phyloP scores from a whole-genome alignment of 2,113 vertebrate genomes.

The Heterochromis multidens region DNA sequence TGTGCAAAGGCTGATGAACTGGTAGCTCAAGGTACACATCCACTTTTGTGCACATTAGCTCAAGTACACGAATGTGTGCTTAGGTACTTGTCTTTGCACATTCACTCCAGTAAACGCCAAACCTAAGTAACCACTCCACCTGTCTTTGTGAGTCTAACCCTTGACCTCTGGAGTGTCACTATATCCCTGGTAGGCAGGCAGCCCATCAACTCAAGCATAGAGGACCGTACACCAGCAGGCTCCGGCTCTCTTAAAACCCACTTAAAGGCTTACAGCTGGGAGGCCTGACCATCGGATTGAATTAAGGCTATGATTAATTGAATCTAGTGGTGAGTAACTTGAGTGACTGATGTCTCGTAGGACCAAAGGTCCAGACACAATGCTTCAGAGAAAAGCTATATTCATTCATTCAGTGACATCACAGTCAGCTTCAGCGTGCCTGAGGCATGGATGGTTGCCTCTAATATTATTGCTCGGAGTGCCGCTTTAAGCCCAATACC shows the following conservation, averaged over 20 bases:
- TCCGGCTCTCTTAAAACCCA: constrained; percentile 55
- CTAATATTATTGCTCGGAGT: constrained; percentile 34
- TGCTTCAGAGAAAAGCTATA: constrained; percentile 36
- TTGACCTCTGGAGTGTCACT: constrained; percentile 52
- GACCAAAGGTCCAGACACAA: constrained; percentile 55
- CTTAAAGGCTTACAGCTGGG: constrained; percentile 52
- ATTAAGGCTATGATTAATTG: constrained; percentile 63
- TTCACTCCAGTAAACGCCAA: background rate
- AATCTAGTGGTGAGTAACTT: constrained; percentile 57
- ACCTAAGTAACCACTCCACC: constrained; percentile 14
- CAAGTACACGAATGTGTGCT: background rate
- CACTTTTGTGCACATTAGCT: background rate
- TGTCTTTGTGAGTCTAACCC: constrained; percentile 35
- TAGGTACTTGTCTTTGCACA: background rate
- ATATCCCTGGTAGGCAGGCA: constrained; percentile 22
- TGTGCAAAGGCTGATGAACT: background rate
- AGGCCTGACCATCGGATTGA: constrained; percentile 49
- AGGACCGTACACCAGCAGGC: background rate
- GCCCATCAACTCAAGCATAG: constrained; percentile 12
- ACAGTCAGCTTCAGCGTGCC: constrained; percentile 23
- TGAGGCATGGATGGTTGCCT: constrained; percentile 41
- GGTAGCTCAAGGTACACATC: background rate
- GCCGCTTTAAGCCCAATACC: constrained; percentile 34
- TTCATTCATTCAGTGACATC: constrained; percentile 46
- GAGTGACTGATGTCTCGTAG: constrained; percentile 60